Conservation (phyloP, 1,140 invertebrate genomes). For the Drosophila sp. region DNA sequence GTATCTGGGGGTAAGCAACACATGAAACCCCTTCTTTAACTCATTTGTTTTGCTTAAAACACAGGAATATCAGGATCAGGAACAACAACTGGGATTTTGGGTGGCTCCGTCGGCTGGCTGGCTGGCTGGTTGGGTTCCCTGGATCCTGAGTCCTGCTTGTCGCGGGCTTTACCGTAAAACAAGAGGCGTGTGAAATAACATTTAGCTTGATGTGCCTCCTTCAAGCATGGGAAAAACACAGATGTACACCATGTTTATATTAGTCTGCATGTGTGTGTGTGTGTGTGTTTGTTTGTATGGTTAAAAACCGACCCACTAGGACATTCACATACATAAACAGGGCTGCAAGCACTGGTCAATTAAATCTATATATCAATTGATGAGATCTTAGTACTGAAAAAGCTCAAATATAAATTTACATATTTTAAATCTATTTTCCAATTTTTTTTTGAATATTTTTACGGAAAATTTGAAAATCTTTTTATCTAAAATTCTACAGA, state of each 20-base stretch:
- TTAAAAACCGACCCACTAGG: conserved; percentile 7
- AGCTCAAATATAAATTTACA: no score
- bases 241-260: conserved; percentile 2
- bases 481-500: no score
- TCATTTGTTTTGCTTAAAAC: conserved; percentile 77
- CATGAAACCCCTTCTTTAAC: conserved; percentile 70
- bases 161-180: conserved; percentile 43
- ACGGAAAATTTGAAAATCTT: no score
- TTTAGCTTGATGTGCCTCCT: conserved; percentile 56
- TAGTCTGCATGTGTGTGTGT: not conserved
- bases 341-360: no score
- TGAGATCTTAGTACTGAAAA: no score
- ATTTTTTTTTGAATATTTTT: no score
- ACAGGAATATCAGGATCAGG: conserved; percentile 27
- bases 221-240: conserved; percentile 10
- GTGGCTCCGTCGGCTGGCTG: not conserved
- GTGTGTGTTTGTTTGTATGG: not conserved
- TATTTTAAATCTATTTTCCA: no score
- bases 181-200: conserved; percentile 73
- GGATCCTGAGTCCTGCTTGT: not conserved
- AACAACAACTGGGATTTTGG: conserved; percentile 20
- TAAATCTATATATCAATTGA: no score
- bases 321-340: not conserved
- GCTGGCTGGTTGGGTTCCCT: not conserved
- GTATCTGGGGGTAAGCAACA: conserved; percentile 47